Percentiles rank a stretch among this genome's conserved stretches.
These are phyloP conservation scores for Prosapia bicincta DNA, from an alignment of 2,888 invertebrate species.

Conservation along the genomic window DNA sequence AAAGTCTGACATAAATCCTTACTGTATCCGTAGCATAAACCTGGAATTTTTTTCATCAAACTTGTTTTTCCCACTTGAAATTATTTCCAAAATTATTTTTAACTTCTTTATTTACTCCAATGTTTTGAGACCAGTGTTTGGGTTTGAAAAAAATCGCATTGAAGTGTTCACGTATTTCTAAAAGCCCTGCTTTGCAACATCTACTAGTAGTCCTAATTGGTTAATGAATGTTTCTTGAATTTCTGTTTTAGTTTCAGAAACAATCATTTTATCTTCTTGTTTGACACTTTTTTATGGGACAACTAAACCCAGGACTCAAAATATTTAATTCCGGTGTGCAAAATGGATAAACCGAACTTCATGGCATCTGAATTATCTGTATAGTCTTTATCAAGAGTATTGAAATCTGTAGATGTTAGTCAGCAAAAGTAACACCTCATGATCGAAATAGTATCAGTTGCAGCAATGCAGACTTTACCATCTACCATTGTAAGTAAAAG, in stretches of 20 bases:
- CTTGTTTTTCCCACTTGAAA: constrained; percentile 34
- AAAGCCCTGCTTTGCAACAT: constrained; percentile 21
- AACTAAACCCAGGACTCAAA: constrained; percentile 24
- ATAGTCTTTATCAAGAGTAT: not conserved
- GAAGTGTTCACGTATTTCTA: constrained; percentile 24
- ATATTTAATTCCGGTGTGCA: constrained; percentile 25
- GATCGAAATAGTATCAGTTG: constrained; percentile 7
- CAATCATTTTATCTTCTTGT: constrained; percentile 14
- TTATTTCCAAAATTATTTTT: constrained; percentile 41
- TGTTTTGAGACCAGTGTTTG: constrained; percentile 5
- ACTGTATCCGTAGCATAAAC: constrained; percentile 32
- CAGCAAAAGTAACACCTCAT: constrained; percentile 13
- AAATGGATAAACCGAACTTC: too few species aligned
- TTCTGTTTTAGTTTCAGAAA: too few species aligned
- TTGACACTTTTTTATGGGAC: constrained; percentile 12
- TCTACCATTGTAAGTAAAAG: constrained; percentile 23
- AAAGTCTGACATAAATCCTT: constrained; percentile 40
- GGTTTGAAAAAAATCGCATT: constrained; percentile 9
- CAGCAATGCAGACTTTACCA: constrained; percentile 28
- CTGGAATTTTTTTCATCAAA: constrained; percentile 36
- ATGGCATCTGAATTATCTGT: constrained; percentile 2
- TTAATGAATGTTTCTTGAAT: constrained; percentile 6
- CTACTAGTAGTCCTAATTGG: constrained; percentile 23
- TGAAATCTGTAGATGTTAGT: constrained; percentile 4
- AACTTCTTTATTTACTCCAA: constrained; percentile 6